Conservation (phyloP, 2,113 vertebrate species). For the Dromaius novaehollandiae region DNA sequence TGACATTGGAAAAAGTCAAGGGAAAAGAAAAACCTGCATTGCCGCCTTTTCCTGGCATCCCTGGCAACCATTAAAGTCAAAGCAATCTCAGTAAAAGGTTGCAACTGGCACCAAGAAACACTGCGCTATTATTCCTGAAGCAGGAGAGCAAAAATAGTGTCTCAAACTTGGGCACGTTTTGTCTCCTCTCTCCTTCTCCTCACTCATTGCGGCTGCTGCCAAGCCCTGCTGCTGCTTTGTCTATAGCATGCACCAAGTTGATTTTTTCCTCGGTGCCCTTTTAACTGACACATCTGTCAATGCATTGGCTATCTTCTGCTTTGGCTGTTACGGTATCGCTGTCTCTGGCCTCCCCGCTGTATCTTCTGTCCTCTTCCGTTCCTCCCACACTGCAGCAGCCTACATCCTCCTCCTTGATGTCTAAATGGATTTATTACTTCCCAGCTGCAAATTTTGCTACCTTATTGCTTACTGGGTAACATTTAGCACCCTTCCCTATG, state of each 20-base stretch:
- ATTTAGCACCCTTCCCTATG: not conserved
- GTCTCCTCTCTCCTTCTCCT: not conserved
- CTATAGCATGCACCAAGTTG: not conserved
- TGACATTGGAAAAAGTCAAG: constrained; percentile 49
- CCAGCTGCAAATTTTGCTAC: not conserved
- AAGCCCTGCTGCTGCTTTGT: not conserved
- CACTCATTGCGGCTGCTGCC: not conserved
- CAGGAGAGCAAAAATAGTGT: constrained; percentile 25
- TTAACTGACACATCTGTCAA: not conserved
- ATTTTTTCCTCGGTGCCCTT: not conserved
- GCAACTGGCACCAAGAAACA: constrained; percentile 29
- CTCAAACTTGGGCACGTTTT: not conserved
- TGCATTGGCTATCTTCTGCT: not conserved
- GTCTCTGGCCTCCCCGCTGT: not conserved
- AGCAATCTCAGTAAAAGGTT: constrained; percentile 63
- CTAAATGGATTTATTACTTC: not conserved
- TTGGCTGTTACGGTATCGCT: not conserved
- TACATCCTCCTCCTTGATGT: not conserved
- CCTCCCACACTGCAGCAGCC: not conserved
- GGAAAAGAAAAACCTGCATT: not conserved
- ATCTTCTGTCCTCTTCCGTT: not conserved
- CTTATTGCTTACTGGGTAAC: not conserved
- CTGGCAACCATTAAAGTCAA: constrained; percentile 40
- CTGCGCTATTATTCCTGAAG: constrained; percentile 35
- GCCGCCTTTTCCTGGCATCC: constrained; percentile 43